Evolutionary conservation across 2,797 vertebrate genomes (phyloP), one percentile per base, ranked within the genome.

Genomic region (Australoheros facetus): DNA sequence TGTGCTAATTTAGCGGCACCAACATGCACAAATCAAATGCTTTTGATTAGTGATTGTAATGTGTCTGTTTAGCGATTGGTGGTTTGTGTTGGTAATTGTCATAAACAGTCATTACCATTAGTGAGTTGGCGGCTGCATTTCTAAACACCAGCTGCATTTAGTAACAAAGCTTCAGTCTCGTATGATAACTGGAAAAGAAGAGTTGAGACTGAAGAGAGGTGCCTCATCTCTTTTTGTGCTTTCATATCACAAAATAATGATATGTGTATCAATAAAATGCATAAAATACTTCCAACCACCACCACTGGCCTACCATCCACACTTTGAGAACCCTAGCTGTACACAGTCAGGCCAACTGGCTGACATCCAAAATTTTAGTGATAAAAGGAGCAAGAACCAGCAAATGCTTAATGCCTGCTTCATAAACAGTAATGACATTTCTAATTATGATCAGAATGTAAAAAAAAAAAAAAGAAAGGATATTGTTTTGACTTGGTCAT

Each of bases 281-380:
- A n/a, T 30, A 51, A 69, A 0, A 45, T 45, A 66, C 28, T 48
- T 26, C 23, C 60, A 48, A 11, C 39, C 0, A 23, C 0, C 2
- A 66, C 16, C 39, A 6, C 17, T 48, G 45, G 0, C 3, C 42
- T 26, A 66, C 14, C 2, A 5, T 26, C 1, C 39, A 26, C 39
- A 39, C 13, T 42, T 64, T 11, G 1, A 45, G 42, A 64, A 64
- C 14, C 37, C 37, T 23, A 37, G 21, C 21, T 42, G 21, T 53
- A 23, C 56, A 37, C 17, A 3, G n/a, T 23, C 57, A 56, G 48
- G 42, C 48, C 30, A 23, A 13, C 78, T 1, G 39, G 57, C 56
- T 13, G 56, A 77, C 39, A 51, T 51, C 45, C 42, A 37, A 58
- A 64, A 21, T 42, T 17, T 37, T 32, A 23, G 17, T 37, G 39